Conservation (phyloP, 2,797 vertebrate species). For the Eulemur rubriventer region DNA sequence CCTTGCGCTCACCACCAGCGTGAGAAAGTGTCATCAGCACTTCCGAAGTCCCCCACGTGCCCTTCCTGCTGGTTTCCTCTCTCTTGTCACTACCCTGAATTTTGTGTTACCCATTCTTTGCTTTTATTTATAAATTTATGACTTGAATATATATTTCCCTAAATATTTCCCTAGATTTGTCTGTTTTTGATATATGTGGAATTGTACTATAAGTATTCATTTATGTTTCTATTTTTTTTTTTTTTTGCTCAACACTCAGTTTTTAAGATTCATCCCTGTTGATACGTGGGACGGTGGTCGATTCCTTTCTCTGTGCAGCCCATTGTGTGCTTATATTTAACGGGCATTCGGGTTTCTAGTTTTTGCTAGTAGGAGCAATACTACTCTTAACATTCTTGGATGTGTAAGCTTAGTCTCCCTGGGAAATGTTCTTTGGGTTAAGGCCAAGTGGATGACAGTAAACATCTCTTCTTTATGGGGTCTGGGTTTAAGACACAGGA, state of each 20-base stretch:
- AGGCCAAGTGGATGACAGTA: neutral
- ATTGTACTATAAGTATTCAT: rapidly evolving
- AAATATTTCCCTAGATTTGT: neutral
- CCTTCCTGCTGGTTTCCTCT: rapidly evolving
- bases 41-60: rapidly evolving
- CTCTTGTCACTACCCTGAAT: neutral
- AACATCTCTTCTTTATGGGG: neutral
- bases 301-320: neutral
- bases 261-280: rapidly evolving
- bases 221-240: neutral
- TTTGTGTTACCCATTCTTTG: neutral
- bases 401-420: neutral
- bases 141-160: no score
- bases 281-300: rapidly evolving
- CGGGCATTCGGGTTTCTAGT: neutral
- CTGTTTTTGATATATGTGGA: neutral
- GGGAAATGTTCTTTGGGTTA: neutral
- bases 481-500: neutral
- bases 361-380: neutral
- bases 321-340: rapidly evolving
- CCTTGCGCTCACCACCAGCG: neutral
- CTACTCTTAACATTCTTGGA: neutral
- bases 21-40: neutral
- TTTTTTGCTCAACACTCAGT: neutral
- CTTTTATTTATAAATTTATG: neutral